Evolutionary conservation across 1,140 invertebrate genomes (phyloP).

Genomic region (Holcopasites calliopsidis): DNA sequence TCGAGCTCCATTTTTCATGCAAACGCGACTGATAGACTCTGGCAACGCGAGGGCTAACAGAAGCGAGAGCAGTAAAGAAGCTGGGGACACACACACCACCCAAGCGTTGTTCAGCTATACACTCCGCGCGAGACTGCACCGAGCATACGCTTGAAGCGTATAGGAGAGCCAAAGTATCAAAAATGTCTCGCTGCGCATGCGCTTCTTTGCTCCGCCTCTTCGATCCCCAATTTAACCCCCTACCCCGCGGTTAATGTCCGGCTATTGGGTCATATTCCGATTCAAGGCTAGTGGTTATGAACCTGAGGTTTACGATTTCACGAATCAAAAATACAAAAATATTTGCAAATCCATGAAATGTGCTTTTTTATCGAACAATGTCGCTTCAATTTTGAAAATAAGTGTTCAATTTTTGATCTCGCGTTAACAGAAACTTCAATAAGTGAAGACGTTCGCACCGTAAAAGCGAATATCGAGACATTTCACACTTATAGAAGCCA

Average conservation of each 20-base stretch:
- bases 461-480: slow-evolving; percentile 28
- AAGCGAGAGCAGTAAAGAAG: slow-evolving; percentile 41
- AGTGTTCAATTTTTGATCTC: not conserved
- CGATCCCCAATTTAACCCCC: slow-evolving; percentile 31
- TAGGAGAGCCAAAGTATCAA: slow-evolving; percentile 68
- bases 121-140: slow-evolving; percentile 37
- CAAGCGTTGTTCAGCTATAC: slow-evolving; percentile 24
- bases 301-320: slow-evolving; percentile 6
- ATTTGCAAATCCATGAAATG: not conserved
- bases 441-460: not conserved
- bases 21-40: slow-evolving; percentile 65
- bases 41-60: slow-evolving; percentile 52
- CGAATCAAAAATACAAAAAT: not conserved
- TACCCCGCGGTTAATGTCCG: not conserved
- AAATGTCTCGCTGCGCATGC: slow-evolving; percentile 68
- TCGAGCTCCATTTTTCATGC: slow-evolving; percentile 71
- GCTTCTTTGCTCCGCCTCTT: slow-evolving; percentile 52
- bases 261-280: slow-evolving; percentile 13
- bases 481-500: not conserved
- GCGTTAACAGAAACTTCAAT: not conserved
- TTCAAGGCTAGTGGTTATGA: not conserved
- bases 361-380: not conserved
- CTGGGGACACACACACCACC: slow-evolving; percentile 42
- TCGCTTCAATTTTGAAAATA: slow-evolving; percentile 16
- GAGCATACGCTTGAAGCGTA: slow-evolving; percentile 35